Percentiles rank a stretch among this genome's conserved stretches.
phyloP scores from a whole-genome alignment of 2,113 vertebrate species.

The Ailuropoda melanoleuca region DNA sequence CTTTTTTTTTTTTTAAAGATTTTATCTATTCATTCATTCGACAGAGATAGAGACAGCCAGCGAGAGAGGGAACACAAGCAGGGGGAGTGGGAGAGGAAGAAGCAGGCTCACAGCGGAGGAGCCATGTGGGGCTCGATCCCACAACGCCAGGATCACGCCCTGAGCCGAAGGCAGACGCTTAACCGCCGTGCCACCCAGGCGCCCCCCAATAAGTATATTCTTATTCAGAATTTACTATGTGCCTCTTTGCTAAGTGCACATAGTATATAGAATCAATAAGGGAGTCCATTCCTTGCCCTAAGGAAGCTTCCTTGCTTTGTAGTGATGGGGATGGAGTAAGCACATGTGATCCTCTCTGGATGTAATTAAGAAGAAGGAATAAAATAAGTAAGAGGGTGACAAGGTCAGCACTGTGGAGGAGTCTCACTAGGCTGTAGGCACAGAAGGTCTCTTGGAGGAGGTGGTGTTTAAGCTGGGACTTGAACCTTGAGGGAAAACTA shows the following conservation, averaged over 20 bases:
- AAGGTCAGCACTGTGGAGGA: rapidly evolving
- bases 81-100: too few species aligned
- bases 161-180: too few species aligned
- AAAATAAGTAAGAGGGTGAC: background rate
- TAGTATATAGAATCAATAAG: background rate
- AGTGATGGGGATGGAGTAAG: background rate
- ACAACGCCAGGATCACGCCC: too few species aligned
- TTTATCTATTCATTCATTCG: too few species aligned
- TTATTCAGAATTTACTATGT: background rate
- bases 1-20: background rate
- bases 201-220: too few species aligned
- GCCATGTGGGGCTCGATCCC: too few species aligned
- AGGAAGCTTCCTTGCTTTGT: background rate
- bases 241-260: background rate
- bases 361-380: too few species aligned
- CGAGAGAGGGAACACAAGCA: too few species aligned
- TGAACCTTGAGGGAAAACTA: background rate
- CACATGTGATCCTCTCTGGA: background rate
- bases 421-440: background rate
- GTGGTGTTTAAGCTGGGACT: background rate
- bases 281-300: background rate
- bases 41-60: too few species aligned
- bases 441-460: background rate
- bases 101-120: too few species aligned
- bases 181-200: too few species aligned